These are phyloP conservation scores for Thaleichthys pacificus DNA, from an alignment of 2,797 vertebrate species.

Conservation along the genomic window DNA sequence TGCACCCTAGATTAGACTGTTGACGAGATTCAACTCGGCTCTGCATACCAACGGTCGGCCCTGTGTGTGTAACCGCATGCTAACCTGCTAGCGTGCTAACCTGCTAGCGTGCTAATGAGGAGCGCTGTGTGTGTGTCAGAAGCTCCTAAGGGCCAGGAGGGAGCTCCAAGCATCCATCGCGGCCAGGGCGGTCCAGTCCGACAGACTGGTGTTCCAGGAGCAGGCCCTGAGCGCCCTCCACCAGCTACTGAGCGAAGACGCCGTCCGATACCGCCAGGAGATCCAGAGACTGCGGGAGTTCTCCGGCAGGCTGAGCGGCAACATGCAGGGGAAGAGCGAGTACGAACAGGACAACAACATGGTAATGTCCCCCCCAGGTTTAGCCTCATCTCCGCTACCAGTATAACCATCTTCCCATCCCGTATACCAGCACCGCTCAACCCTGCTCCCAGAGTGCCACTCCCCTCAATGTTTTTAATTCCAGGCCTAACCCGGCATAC, in stretches of 20 bases:
- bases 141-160: conserved; percentile 31
- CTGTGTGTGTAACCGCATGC: background rate
- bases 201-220: conserved; percentile 61
- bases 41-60: background rate
- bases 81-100: background rate
- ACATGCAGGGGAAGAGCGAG: conserved; percentile 69
- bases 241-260: conserved; percentile 65
- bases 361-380: conserved; percentile 52
- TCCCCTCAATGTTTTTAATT: too few species aligned
- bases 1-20: too few species aligned
- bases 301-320: conserved; percentile 30
- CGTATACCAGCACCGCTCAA: too few species aligned
- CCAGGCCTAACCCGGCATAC: too few species aligned
- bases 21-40: background rate
- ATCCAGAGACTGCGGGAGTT: conserved; percentile 45
- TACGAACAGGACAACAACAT: conserved; percentile 50
- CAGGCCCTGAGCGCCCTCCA: conserved; percentile 63
- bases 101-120: background rate
- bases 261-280: conserved; percentile 61
- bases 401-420: background rate
- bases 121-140: conserved; percentile 18
- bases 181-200: conserved; percentile 45
- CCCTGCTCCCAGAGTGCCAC: too few species aligned
- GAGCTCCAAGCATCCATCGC: conserved; percentile 53
- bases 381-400: background rate